Percentiles rank a stretch among this genome's conserved stretches.
Conservation (phyloP, 2,113 vertebrate genomes). For the Aramus guarauna region DNA sequence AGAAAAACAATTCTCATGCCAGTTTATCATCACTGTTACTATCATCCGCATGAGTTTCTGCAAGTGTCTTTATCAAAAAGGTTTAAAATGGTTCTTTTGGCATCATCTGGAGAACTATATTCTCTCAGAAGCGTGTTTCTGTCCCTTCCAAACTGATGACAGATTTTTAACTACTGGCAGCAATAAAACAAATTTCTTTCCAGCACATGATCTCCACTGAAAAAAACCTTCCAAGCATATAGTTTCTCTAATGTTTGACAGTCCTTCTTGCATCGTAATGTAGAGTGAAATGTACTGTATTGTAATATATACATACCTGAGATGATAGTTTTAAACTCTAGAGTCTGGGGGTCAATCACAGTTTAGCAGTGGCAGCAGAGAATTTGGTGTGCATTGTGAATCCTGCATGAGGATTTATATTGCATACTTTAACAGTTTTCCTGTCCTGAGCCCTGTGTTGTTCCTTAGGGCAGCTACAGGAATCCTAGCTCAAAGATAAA, state of each 20-base stretch:
- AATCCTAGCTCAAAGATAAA: neutral
- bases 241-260: neutral
- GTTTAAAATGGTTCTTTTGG: neutral
- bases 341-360: neutral
- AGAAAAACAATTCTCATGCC: neutral
- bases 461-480: neutral
- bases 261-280: neutral
- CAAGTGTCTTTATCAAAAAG: neutral
- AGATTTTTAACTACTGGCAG: slow-evolving; percentile 12
- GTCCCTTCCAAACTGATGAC: neutral
- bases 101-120: neutral
- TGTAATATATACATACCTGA: neutral
- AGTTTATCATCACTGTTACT: neutral
- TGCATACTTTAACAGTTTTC: neutral
- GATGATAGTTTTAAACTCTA: neutral
- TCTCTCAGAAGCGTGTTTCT: neutral
- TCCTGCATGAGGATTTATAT: neutral
- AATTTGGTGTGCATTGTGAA: neutral
- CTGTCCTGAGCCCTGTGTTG: neutral
- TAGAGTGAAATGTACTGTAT: neutral
- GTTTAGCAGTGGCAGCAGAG: neutral
- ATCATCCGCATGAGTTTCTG: neutral
- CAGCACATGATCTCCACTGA: neutral
- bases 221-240: neutral
- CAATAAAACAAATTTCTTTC: slow-evolving; percentile 7